Base-by-base conservation (phyloP, 2,888 invertebrate species). In the Apamea monoglypha region DNA sequence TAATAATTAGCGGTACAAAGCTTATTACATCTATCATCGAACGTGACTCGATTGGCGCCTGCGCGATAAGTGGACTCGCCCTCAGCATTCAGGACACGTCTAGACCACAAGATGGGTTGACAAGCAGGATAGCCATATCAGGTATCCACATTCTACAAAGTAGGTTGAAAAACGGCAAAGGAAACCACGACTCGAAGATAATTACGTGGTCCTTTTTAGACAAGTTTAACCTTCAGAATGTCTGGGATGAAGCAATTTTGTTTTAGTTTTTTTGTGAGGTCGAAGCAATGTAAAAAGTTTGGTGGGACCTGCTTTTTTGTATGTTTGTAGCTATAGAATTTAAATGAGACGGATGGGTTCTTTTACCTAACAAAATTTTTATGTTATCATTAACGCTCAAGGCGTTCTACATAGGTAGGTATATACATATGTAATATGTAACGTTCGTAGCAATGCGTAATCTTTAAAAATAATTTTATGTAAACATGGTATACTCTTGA, bases 81-180 rank as follows among this genome's bases (percentile, higher is more conserved):
- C 86, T 91, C 88, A 86, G 81, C 79, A 95, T 94, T 94, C 95
- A 74, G 69, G 84, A 87, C 95, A 96, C 96, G 96, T 94, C 85
- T 86, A 73, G 53, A 86, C 84, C 85, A 88, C 88, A 89, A 91
- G 87, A 88, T 87, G 84, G 91, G 90, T 88, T 83, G 91, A 94
- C 94, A 94, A 92, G 91, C 84, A 87, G 88, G 93, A 93, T 92
- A 93, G 91, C 93, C 92, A 88, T 92, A 92, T 90, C 85, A 78
- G 89, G 87, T 87, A 86, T 80, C 90, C 82, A 67, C 40, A 81
- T 59, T 68, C n/a, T 81, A 82, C 47, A 50, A 70, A 56, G 75
- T 84, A 77, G 47, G 74, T 81, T 82, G 72, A 69, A 82, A 81
- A 82, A 77, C 61, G 29, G 61, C 74, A 70, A 79, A 86, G 61